Base-by-base conservation (phyloP, 64 coral and sea anemone genomes). In the Montipora efflorescens region DNA sequence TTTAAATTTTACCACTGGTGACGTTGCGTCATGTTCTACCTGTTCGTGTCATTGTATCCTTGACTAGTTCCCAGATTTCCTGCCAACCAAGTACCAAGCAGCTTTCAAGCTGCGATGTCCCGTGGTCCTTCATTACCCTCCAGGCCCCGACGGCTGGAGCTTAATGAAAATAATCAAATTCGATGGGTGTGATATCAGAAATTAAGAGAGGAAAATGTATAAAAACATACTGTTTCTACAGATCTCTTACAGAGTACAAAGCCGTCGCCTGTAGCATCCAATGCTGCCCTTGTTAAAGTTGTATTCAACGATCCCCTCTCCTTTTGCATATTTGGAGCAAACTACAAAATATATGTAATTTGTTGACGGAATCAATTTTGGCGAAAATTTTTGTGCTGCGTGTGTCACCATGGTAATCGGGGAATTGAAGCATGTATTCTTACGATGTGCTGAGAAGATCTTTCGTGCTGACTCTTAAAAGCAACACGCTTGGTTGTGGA, bases 161-260 rank as follows among this genome's bases (percentile, higher is more conserved):
- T 97, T 2, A 93, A 75, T 43, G 82, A 97, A 45, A 94, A 88
- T 89, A 97, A 97, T 50, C 89, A 97, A 92, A 97, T 97, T 50
- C 82, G 96, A 79, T 97, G 94, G 83, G 89, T 97, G 20, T 97
- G 74, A 86, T 71, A 2, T 71, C 4, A 0, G 64, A 4, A 3
- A 57, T 57, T 57, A 11, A 57, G 64, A 68, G 64, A 68, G 4
- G 18, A 68, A 21, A 19, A 19, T 71, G 18, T 0, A 21, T 21
- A 71, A 71, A 23, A 15, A 11, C 8, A 36, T 36, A 36, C 36
- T 36, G 36, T 45, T 46, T 2, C 4, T 45, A 2, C 8, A 44
- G 8, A 45, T 46, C 74, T 10, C 11, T n/a, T 59, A 6, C 57
- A 8, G 4, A 7, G 19, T 58, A 55, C 5, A 55, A 55, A 55